Evolutionary conservation across 2,888 invertebrate species (phyloP), one percentile per base, ranked within the genome.

Genomic region (Eristalinus aeneus): DNA sequence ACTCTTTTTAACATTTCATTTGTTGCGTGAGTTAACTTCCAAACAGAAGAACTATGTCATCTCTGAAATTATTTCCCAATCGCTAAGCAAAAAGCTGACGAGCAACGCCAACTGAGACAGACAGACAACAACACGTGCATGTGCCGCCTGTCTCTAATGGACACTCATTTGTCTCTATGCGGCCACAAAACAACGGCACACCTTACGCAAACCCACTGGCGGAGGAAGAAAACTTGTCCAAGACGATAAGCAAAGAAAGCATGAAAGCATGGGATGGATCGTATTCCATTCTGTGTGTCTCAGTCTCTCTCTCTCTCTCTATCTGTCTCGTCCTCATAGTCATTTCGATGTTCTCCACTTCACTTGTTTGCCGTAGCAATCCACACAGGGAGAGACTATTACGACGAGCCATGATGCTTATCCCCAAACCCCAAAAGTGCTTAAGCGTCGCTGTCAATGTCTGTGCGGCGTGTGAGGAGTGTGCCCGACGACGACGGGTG

Each of bases 181-280:
- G 53, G 31, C 4, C 16, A 6, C 34, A 22, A 68, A 54, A 58
- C 46, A 69, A 27, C 10, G 75, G 58, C 84, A 80, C 80, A 80
- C 84, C 75, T 84, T 80, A 72, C 79, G 39, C 65, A 75, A 65
- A 46, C 27, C 65, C 54, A 20, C 36, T 34, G 27, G 27, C 5
- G 27, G 27, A 58, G 16, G 60, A 36, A 16, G 16, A 78, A 22
- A 80, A 69, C 73, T 74, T 79, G 65, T 65, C 79, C 78, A 56
- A 65, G 63, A 77, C 68, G 22, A 31, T 12, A 12, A 39, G 39
- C 39, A 65, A 76, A 72, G 84, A 84, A 84, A 80, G 69, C 65
- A 75, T 16, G 84, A 84, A 84, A 80, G 69, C 65, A 75, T 16
- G 32, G 73, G 34, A 32, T 61, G 73, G 75, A 84, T 84, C 84